Base-by-base conservation (phyloP, 2,113 vertebrate genomes). In the Pagrus major region DNA sequence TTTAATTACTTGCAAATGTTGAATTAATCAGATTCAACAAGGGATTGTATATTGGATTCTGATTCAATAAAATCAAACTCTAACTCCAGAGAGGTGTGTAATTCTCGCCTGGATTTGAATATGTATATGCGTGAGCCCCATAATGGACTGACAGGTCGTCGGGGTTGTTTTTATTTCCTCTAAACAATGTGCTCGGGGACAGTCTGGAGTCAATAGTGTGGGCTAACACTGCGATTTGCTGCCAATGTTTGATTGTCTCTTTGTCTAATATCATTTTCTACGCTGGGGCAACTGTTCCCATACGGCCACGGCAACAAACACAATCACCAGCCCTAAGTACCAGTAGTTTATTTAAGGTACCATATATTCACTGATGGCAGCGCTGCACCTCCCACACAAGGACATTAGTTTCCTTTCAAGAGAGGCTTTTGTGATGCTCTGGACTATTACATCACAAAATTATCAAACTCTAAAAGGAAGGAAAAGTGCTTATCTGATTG, bases 291-390 rank as follows among this genome's bases (percentile, higher is more conserved):
- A 82, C 85, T 80, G 72, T 84, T 88, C 67, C 84, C 91, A 69
- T 55, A 68, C 29, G 44, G 85, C 89, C 81, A 88, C 31, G 16
- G 80, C 56, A 76, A 75, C 84, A 89, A 81, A 91, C 49, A 80
- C 72, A 89, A 88, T 88, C 81, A 86, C 39, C 77, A 63, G 37
- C 76, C 42, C 6, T 79, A 39, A 75, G 75, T n/a, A n/a, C n/a
- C n/a, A n/a, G n/a, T 80, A 87, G 78, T 88, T 89, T 86, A 88
- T 92, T 91, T 88, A 88, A 87, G 82, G 68, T 69, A 66, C 65
- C 74, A 55, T 81, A 78, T 86, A 80, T 83, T 86, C 82, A 88
- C 85, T 87, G 49, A 64, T 61, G 51, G 82, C 75, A 76, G 31
- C 81, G 76, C 47, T 79, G 39, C 25, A 35, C 78, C 85, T 78